Percentiles rank a stretch among this genome's conserved stretches.
These are phyloP conservation scores for Stomatorhinus ivindoensis DNA, from an alignment of 2,113 vertebrate genomes.

Conservation along the genomic window DNA sequence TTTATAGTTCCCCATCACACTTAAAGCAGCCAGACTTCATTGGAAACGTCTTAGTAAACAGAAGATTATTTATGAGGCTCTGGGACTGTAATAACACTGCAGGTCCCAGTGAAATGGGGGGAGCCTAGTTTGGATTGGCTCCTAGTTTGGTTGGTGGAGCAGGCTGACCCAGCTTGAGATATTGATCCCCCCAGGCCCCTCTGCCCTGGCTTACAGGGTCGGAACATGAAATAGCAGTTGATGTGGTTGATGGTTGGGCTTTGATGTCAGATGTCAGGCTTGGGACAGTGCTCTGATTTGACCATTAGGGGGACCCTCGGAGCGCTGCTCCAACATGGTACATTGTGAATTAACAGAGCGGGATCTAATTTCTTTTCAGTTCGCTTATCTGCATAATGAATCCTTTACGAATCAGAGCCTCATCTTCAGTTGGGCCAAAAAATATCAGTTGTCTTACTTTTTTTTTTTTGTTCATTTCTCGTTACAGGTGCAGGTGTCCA, in stretches of 20 bases:
- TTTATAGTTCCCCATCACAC: background rate
- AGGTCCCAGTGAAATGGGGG: background rate
- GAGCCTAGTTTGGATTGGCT: background rate
- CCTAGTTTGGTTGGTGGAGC: background rate
- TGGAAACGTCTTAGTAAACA: background rate
- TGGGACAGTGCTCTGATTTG: background rate
- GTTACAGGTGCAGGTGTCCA: background rate
- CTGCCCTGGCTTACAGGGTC: background rate
- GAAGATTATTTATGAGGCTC: background rate
- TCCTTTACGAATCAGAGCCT: background rate
- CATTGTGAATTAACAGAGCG: background rate
- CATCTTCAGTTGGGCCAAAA: background rate
- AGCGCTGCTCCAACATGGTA: background rate
- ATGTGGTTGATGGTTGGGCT: background rate
- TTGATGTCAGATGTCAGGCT: background rate
- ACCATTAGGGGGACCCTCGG: background rate
- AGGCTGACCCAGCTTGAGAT: background rate
- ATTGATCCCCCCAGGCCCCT: background rate
- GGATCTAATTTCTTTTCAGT: background rate
- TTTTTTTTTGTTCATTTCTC: background rate
- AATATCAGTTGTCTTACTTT: background rate
- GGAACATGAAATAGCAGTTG: background rate
- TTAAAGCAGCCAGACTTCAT: background rate
- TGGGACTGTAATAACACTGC: background rate
- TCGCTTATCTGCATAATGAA: background rate